Evolutionary conservation across 1,140 invertebrate genomes (phyloP).

Genomic region (Diachasmimorpha longicaudata): DNA sequence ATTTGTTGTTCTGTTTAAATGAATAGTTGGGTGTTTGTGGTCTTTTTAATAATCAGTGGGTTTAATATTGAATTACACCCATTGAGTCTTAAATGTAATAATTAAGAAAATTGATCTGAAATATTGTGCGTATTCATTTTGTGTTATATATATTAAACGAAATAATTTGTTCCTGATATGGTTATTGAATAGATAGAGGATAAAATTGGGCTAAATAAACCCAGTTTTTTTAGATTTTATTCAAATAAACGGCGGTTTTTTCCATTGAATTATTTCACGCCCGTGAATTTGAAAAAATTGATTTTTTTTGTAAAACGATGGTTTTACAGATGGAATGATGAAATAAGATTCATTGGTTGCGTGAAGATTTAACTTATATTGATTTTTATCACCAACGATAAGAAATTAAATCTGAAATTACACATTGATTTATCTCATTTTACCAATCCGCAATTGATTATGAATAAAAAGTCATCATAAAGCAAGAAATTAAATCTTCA

Average conservation of each 20-base stretch:
- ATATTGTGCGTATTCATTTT: slow-evolving; percentile 9
- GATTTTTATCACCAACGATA: too few species aligned
- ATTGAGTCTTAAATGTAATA: neutral
- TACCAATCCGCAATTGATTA: neutral
- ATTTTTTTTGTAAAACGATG: too few species aligned
- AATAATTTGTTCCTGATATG: neutral
- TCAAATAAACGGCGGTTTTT: too few species aligned
- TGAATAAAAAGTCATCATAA: neutral
- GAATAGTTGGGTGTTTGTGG: neutral
- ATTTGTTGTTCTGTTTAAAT: neutral
- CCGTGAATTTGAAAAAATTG: neutral
- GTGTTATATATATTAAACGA: neutral
- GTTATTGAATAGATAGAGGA: too few species aligned
- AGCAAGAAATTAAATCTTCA: neutral
- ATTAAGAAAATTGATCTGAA: neutral
- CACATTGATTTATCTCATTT: neutral
- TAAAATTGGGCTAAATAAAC: too few species aligned
- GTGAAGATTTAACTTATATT: too few species aligned
- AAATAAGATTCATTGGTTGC: too few species aligned
- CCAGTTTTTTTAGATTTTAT: too few species aligned
- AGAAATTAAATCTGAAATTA: too few species aligned
- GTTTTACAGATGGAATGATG: too few species aligned
- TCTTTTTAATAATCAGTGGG: neutral
- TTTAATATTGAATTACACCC: neutral
- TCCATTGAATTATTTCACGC: too few species aligned